A percentile compares a stretch with the other conserved stretches of the same genome.
Evolutionary conservation across 2,888 invertebrate genomes (phyloP).

Genomic region (Rhabditoides inermis): DNA sequence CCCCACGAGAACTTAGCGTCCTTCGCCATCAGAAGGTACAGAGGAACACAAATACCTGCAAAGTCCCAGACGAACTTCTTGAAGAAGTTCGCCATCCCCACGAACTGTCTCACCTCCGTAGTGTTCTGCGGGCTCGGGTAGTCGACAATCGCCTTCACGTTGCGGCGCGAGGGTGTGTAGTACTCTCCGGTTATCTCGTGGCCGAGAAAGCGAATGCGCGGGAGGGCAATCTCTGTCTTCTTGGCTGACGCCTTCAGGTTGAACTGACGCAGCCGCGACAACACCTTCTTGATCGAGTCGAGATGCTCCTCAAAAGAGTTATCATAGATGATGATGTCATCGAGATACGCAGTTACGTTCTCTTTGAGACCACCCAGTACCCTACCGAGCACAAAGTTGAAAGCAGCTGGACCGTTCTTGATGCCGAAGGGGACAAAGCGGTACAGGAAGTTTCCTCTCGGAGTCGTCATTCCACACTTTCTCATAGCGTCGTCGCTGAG

Average conservation of each 20-base stretch:
- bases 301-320: slow-evolving; percentile 11
- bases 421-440: slow-evolving; percentile 12
- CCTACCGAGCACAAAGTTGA: slow-evolving; percentile 8
- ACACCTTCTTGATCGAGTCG: slow-evolving; percentile 6
- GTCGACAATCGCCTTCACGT: slow-evolving; percentile 11
- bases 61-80: slow-evolving; percentile 9
- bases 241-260: slow-evolving; percentile 16
- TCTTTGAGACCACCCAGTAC: slow-evolving; percentile 11
- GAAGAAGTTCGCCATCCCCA: slow-evolving; percentile 23
- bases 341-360: slow-evolving; percentile 13
- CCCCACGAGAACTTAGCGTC: slow-evolving; percentile 8
- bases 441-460: slow-evolving; percentile 10
- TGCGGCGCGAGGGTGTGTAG: slow-evolving; percentile 11
- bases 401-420: slow-evolving; percentile 14
- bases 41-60: slow-evolving; percentile 6
- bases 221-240: slow-evolving; percentile 13
- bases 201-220: slow-evolving; percentile 13
- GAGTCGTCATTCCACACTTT: slow-evolving; percentile 10
- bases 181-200: slow-evolving; percentile 9
- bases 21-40: slow-evolving; percentile 3
- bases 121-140: slow-evolving; percentile 15
- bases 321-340: slow-evolving; percentile 14
- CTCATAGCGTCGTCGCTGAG: slow-evolving; percentile 1
- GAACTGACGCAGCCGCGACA: slow-evolving; percentile 10
- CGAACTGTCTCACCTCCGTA: slow-evolving; percentile 16